These are phyloP conservation scores for Erynnis tages DNA, from an alignment of 2,888 invertebrate species.

Conservation along the genomic window DNA sequence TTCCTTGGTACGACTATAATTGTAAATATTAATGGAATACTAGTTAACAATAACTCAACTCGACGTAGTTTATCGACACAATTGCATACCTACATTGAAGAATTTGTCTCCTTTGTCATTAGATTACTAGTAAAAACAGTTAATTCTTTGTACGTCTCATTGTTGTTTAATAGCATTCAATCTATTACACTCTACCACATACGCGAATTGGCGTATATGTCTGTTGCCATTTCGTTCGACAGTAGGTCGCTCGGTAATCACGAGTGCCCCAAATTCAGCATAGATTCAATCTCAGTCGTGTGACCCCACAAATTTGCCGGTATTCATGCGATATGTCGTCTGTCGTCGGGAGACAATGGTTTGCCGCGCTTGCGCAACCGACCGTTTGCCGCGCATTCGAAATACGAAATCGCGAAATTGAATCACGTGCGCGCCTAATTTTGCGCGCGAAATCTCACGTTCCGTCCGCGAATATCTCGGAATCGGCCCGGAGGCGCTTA, in stretches of 20 bases:
- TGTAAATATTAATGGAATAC: no score
- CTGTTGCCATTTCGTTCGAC: conserved; percentile 3
- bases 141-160: neutral
- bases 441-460: conserved; percentile 58
- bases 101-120: no score
- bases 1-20: no score
- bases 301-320: conserved; percentile 24
- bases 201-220: neutral
- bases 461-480: conserved; percentile 45
- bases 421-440: conserved; percentile 55
- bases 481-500: conserved; percentile 34
- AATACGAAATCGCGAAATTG: conserved; percentile 52
- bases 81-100: no score
- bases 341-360: conserved; percentile 42
- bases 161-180: neutral
- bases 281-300: conserved; percentile 22
- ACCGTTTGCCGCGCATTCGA: conserved; percentile 39
- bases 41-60: no score
- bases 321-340: conserved; percentile 52
- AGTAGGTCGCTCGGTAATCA: conserved; percentile 10
- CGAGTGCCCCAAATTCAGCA: conserved; percentile 17
- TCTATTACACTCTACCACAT: neutral
- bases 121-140: no score
- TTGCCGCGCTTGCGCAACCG: conserved; percentile 43
- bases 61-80: no score